Evolutionary conservation across 2,888 invertebrate genomes (phyloP).

Genomic region (Globia sparganii): DNA sequence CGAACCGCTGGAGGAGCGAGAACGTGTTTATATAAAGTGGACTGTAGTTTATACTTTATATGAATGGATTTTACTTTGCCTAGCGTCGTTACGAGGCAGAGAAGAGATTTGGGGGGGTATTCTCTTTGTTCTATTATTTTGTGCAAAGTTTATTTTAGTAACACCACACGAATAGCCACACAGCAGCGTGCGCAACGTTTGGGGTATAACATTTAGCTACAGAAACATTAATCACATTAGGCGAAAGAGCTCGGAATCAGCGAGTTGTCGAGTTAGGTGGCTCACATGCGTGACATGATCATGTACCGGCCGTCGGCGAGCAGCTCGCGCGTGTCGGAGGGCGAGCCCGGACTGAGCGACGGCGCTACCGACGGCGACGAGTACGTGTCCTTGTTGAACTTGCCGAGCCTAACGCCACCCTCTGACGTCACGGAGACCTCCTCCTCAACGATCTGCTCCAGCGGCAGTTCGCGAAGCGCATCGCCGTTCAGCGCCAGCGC

Average conservation of each 20-base stretch:
- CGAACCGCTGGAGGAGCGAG: conserved; percentile 14
- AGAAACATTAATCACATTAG: conserved; percentile 31
- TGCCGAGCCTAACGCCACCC: conserved; percentile 84
- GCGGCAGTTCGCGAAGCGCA: conserved; percentile 89
- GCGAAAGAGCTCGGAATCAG: conserved; percentile 62
- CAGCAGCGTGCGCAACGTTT: conserved; percentile 28
- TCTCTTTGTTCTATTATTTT: conserved; percentile 8
- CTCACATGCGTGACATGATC: conserved; percentile 89
- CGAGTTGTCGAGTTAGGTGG: conserved; percentile 70
- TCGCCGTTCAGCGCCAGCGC: conserved; percentile 90
- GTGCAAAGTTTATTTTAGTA: conserved; percentile 10
- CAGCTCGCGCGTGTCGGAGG: conserved; percentile 92
- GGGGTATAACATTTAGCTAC: conserved; percentile 23
- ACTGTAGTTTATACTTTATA: conserved; percentile 9
- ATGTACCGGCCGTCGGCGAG: conserved; percentile 91
- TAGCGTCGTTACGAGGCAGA: conserved; percentile 5
- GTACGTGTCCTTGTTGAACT: conserved; percentile 90
- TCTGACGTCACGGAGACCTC: conserved; percentile 90
- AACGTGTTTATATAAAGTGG: conserved; percentile 15
- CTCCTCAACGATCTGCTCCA: conserved; percentile 94
- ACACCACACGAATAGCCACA: conserved; percentile 5
- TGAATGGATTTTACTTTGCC: conserved; percentile 1
- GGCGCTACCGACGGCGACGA: conserved; percentile 90
- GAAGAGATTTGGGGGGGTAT: conserved; percentile 4
- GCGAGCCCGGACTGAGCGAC: conserved; percentile 92